Percentiles rank a stretch among this genome's conserved stretches.
Evolutionary conservation across 64 coral and sea anemone species (phyloP).

Genomic region (Trachythela sp.): DNA sequence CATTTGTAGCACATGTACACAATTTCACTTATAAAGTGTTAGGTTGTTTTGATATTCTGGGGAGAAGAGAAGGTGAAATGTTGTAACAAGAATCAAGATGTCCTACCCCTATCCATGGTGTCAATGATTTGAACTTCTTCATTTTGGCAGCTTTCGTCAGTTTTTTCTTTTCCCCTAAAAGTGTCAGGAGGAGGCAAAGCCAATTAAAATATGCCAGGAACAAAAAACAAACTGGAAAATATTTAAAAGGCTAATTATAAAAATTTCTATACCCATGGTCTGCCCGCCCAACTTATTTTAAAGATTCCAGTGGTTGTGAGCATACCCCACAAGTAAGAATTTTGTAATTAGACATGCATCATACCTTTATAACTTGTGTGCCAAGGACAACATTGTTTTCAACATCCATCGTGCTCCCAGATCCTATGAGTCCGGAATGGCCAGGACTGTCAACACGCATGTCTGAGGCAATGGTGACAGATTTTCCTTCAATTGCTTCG

Average conservation of each 20-base stretch:
- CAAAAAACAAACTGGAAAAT: too few species aligned
- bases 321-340: neutral
- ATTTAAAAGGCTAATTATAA: too few species aligned
- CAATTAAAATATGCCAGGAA: neutral
- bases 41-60: too few species aligned
- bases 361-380: slow-evolving; percentile 20
- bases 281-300: too few species aligned
- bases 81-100: neutral
- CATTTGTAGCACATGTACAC: too few species aligned
- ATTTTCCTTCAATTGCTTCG: too few species aligned
- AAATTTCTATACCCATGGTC: neutral
- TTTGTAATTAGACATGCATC: neutral
- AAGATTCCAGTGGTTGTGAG: too few species aligned
- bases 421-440: neutral
- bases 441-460: too few species aligned
- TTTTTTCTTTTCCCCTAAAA: slow-evolving; percentile 9
- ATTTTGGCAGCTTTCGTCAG: neutral
- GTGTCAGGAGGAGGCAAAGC: neutral
- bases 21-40: too few species aligned
- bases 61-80: too few species aligned
- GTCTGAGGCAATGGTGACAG: too few species aligned
- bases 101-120: neutral
- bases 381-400: slow-evolving; percentile 16
- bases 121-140: neutral
- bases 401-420: slow-evolving; percentile 22